Conservation (phyloP, 2,888 invertebrate species). For the Cloeon dipterum region DNA sequence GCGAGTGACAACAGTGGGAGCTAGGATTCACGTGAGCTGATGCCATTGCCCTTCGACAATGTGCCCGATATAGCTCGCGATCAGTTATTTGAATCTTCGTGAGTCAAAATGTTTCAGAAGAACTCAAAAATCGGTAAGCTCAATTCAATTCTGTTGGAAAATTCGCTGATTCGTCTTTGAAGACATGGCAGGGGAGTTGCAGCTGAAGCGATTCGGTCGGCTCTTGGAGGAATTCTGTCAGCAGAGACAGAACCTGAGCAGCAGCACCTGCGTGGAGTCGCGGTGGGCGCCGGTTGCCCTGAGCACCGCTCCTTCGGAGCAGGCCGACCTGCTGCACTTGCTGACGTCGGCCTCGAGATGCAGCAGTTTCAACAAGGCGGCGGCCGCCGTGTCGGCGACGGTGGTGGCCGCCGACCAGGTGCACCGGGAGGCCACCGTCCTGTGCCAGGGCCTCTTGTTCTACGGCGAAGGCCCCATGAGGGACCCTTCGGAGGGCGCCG, state of each 20-base stretch:
- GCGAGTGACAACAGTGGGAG: too few relatives aligned
- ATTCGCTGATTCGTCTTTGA: too few relatives aligned
- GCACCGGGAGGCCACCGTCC: conserved; percentile 35
- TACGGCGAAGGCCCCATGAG: conserved; percentile 35
- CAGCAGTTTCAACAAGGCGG: conserved; percentile 51
- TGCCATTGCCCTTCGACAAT: too few relatives aligned
- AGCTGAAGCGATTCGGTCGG: conserved; percentile 25
- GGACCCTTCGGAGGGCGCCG: too few relatives aligned
- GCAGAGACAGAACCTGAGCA: conserved; percentile 14
- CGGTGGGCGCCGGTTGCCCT: conserved; percentile 11
- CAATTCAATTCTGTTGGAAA: too few relatives aligned
- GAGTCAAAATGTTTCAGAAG: too few relatives aligned
- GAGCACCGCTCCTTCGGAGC: conserved; percentile 16
- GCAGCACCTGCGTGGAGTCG: conserved; percentile 14
- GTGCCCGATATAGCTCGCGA: too few relatives aligned
- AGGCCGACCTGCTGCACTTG: conserved; percentile 26
- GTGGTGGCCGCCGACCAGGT: conserved; percentile 53
- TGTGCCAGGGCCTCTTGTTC: conserved; percentile 33
- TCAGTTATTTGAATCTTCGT: too few relatives aligned
- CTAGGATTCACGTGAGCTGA: too few relatives aligned
- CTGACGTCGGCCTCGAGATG: conserved; percentile 66
- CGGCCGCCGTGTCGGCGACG: conserved; percentile 54
- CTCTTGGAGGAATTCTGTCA: conserved; percentile 24
- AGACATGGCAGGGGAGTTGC: conserved; percentile 24
- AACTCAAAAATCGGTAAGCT: too few relatives aligned